Evolutionary conservation across 2,888 invertebrate species (phyloP), one percentile per base, ranked within the genome.

Genomic region (Lochmaea crataegi): DNA sequence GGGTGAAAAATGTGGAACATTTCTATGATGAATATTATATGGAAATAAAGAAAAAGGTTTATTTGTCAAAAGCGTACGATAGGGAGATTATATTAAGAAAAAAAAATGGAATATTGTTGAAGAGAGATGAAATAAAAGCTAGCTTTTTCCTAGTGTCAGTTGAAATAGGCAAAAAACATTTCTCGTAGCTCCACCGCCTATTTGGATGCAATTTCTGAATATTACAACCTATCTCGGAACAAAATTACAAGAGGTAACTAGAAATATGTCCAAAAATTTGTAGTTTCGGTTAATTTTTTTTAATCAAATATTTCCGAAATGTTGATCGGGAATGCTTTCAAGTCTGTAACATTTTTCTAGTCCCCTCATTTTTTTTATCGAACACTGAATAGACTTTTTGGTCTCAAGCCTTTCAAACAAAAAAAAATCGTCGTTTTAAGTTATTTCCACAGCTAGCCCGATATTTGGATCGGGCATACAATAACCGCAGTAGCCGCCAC

Each of bases 401-500:
- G 74, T 76, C 75, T 77, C 72, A 65, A 69, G 70, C 72, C 73
- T 76, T 73, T 67, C 69, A 60, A 73, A 65, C 74, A 75, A 73
- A 71, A 38, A 58, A 71, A 64, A 72, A 65, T 68, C 69, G 60
- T 67, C 32, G 12, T 57, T 60, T 70, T 64, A 65, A 74, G 85
- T 85, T 58, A 86, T 82, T 79, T 87, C 86, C 3, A 87, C 82
- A 16, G 84, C 78, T 32, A 87, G 78, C 12, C 87, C 87, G 64
- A 84, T 80, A 22, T 71, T 75, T 4, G 82, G 82, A 71, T 86
- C 85, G 0, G 87, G 86, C 9, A 80, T 73, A 74, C 94, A 94
- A 63, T 89, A 89, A 7, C 93, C 94, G 82, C 94, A 94, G 82
- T 91, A 92, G 63, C 94, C 94, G 14, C 94, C 94, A 82, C 94